These are phyloP conservation scores for Melipona bicolor DNA, from an alignment of 2,888 invertebrate genomes.

Conservation along the genomic window DNA sequence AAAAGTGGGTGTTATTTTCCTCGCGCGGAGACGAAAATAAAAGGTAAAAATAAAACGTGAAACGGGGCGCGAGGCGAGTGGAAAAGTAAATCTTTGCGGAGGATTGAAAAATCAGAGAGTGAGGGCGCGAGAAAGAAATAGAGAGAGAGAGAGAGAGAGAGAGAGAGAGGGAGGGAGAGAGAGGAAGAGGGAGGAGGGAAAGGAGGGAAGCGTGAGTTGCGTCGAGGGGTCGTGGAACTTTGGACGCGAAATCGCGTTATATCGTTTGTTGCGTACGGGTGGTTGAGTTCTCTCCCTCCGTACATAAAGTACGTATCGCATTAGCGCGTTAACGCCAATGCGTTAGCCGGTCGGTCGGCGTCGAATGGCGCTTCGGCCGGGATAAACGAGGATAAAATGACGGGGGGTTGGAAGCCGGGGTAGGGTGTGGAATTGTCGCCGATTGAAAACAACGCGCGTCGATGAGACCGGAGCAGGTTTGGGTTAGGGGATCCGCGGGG, in stretches of 20 bases:
- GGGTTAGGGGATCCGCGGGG: slow-evolving; percentile 23
- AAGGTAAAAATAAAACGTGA: not conserved
- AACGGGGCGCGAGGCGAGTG: not conserved
- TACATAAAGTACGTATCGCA: slow-evolving; percentile 79
- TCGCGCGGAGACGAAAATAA: not conserved
- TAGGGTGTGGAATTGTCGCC: slow-evolving; percentile 77
- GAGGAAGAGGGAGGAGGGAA: too few relatives aligned
- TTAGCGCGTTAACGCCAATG: slow-evolving; percentile 80
- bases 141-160: not conserved
- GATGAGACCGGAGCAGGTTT: slow-evolving; percentile 47
- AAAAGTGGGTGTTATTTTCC: not conserved
- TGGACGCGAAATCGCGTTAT: slow-evolving; percentile 70
- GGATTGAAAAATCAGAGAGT: too few relatives aligned
- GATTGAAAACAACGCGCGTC: slow-evolving; percentile 76
- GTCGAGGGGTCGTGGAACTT: slow-evolving; percentile 21
- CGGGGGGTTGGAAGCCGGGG: slow-evolving; percentile 53
- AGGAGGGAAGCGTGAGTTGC: too few relatives aligned
- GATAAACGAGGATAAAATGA: slow-evolving; percentile 79
- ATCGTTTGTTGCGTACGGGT: slow-evolving; percentile 74
- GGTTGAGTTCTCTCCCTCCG: slow-evolving; percentile 60
- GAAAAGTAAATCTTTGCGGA: not conserved
- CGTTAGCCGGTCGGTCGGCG: slow-evolving; percentile 77
- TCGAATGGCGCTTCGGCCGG: slow-evolving; percentile 75
- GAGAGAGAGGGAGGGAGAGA: too few relatives aligned
- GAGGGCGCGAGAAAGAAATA: too few relatives aligned